phyloP scores from a whole-genome alignment of 2,113 vertebrate genomes.

The Coracopsis vasa region DNA sequence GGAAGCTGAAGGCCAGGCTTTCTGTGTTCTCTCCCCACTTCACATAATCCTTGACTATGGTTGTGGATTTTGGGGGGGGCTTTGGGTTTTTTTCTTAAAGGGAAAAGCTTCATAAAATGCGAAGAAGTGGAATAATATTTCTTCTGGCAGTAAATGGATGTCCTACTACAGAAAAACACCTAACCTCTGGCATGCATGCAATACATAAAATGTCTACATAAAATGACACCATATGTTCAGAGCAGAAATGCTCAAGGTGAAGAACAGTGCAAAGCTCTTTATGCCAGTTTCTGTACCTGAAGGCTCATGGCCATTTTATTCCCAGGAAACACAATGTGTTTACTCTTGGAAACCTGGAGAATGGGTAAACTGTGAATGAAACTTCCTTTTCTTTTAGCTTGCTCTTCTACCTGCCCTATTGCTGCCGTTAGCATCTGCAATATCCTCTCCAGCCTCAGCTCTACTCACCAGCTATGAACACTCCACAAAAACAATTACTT shows the following conservation, averaged over 20 bases:
- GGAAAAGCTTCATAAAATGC: not conserved
- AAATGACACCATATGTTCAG: fast-evolving
- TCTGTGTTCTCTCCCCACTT: not conserved
- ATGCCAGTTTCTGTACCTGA: not conserved
- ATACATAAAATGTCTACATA: not conserved
- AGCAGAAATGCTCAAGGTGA: not conserved
- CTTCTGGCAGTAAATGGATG: not conserved
- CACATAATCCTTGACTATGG: not conserved
- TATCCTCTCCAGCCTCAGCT: not conserved
- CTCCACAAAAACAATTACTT: not conserved
- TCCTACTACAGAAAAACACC: not conserved
- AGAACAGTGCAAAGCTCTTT: not conserved
- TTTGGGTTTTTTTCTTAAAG: not conserved
- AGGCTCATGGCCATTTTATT: not conserved
- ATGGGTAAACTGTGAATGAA: not conserved
- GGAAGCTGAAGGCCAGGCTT: constrained; percentile 4
- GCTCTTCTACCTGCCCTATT: not conserved
- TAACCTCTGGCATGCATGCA: not conserved
- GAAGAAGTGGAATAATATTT: not conserved
- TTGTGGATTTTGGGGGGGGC: not conserved
- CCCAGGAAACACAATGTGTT: not conserved
- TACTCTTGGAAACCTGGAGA: not conserved
- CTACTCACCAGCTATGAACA: not conserved
- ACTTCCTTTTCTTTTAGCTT: not conserved
- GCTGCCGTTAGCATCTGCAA: not conserved